Evolutionary conservation across 2,888 invertebrate species (phyloP).

Genomic region (Choristoneura rosaceana): DNA sequence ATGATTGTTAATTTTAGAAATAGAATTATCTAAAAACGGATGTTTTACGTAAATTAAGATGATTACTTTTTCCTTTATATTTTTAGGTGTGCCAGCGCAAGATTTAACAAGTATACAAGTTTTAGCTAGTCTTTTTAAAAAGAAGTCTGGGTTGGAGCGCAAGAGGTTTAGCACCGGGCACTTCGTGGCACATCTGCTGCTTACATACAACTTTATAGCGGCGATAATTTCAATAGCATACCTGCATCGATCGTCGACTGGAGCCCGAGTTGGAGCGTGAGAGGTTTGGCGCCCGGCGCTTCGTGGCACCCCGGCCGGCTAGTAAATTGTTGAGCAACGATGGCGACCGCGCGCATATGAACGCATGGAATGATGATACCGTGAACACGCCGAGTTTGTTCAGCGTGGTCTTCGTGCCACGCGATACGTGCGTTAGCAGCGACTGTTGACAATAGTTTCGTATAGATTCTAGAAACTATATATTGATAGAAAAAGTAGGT

Average conservation of each 20-base stretch:
- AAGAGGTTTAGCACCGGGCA: background rate
- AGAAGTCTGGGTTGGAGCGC: background rate
- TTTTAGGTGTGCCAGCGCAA: background rate
- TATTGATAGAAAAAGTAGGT: background rate
- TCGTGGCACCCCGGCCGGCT: constrained; percentile 95
- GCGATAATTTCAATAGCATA: constrained; percentile 60
- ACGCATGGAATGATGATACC: constrained; percentile 98
- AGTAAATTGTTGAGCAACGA: constrained; percentile 96
- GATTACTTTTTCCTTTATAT: background rate
- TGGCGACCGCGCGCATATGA: constrained; percentile 98
- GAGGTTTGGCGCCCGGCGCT: constrained; percentile 94
- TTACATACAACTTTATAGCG: too few species aligned
- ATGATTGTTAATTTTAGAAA: constrained; percentile 7
- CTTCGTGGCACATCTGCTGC: background rate
- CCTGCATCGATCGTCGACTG: constrained; percentile 94
- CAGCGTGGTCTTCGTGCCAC: constrained; percentile 96
- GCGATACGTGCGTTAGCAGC: constrained; percentile 96
- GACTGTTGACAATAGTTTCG: constrained; percentile 87
- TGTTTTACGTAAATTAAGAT: background rate
- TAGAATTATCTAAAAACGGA: background rate
- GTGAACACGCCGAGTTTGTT: constrained; percentile 98
- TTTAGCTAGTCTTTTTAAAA: background rate
- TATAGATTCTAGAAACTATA: background rate
- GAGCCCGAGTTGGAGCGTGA: constrained; percentile 96
- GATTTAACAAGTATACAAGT: background rate